Conservation (phyloP, 2,888 invertebrate species). For the Biston betularia region DNA sequence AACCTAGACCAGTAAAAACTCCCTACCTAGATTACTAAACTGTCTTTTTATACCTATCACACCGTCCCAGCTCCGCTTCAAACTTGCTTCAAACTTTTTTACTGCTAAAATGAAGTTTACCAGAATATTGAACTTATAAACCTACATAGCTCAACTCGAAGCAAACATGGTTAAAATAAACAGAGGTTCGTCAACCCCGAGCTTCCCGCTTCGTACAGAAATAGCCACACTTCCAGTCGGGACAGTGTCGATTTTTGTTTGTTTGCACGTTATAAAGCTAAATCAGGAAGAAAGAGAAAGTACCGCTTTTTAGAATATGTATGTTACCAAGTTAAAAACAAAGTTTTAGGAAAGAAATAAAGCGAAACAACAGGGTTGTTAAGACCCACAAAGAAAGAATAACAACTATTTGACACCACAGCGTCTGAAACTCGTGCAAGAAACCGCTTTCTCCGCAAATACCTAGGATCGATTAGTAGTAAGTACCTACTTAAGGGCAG, state of each 20-base stretch:
- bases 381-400: not conserved
- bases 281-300: not conserved
- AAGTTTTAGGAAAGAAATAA: not conserved
- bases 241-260: constrained; percentile 16
- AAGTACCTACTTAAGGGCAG: too few relatives aligned
- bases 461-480: too few relatives aligned
- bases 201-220: constrained; percentile 42
- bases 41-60: not conserved
- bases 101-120: not conserved
- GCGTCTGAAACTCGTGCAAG: too few relatives aligned
- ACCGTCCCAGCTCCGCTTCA: not conserved
- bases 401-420: too few relatives aligned
- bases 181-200: constrained; percentile 57
- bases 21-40: not conserved
- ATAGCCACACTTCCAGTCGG: constrained; percentile 25
- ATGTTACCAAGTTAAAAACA: not conserved
- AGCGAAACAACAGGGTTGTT: not conserved
- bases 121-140: constrained; percentile 13
- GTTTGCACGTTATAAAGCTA: constrained; percentile 8
- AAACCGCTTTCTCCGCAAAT: too few relatives aligned
- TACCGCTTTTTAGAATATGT: not conserved
- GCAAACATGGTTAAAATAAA: constrained; percentile 51
- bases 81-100: not conserved
- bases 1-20: constrained; percentile 20
- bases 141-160: constrained; percentile 10